These are phyloP conservation scores for Ascidia mentula DNA, from an alignment of 23 tunicate species.

Conservation along the genomic window DNA sequence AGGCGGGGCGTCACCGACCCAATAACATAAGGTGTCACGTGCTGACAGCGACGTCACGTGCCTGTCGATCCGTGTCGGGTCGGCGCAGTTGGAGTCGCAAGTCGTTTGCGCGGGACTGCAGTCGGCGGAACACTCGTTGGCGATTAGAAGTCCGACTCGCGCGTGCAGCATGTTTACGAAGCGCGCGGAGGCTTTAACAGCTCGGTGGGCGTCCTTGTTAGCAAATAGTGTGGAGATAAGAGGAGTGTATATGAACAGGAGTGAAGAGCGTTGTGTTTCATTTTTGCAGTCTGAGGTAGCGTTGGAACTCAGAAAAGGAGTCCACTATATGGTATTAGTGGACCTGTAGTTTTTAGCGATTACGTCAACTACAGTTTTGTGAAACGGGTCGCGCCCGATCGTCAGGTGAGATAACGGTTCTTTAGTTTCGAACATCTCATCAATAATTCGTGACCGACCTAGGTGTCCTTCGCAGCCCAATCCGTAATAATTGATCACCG, in stretches of 20 bases:
- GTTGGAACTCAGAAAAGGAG: background rate
- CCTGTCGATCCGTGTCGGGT: background rate
- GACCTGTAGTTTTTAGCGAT: background rate
- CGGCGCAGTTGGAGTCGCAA: conserved; percentile 4
- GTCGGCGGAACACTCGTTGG: background rate
- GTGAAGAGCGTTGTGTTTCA: background rate
- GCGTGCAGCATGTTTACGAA: background rate
- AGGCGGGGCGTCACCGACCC: background rate
- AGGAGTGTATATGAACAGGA: background rate
- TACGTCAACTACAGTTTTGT: background rate
- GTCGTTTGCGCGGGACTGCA: background rate
- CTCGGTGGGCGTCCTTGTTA: background rate
- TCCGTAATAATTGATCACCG: background rate
- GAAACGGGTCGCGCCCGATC: background rate
- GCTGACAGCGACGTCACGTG: background rate
- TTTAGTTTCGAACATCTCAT: background rate
- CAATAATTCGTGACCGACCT: background rate
- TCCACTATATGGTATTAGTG: background rate
- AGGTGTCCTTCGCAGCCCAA: conserved; percentile 1
- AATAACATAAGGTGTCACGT: background rate
- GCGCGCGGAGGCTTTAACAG: background rate
- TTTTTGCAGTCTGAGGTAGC: background rate
- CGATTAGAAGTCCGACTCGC: conserved; percentile 3
- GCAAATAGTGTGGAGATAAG: background rate
- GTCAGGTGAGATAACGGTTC: background rate